These are phyloP conservation scores for Drosophila nikananu DNA, from an alignment of 1,140 invertebrate genomes.

Conservation along the genomic window DNA sequence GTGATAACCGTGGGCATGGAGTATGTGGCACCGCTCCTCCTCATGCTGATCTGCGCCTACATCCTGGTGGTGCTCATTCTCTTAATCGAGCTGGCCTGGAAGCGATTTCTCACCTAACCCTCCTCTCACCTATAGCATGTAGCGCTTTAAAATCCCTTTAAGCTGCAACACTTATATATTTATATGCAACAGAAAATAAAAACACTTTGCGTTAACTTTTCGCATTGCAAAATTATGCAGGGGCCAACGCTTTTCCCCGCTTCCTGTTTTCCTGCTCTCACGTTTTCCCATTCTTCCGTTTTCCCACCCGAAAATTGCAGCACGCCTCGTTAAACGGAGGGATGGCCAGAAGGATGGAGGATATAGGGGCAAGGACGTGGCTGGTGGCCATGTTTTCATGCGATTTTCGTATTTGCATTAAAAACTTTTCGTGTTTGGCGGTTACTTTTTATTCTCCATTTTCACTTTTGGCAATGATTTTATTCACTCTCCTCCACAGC, in stretches of 20 bases:
- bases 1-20: constrained; percentile 80
- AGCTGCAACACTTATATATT: constrained; percentile 34
- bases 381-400: constrained; percentile 61
- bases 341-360: not conserved
- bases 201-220: constrained; percentile 77
- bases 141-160: constrained; percentile 62
- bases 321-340: constrained; percentile 55
- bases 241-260: constrained; percentile 43
- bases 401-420: constrained; percentile 79
- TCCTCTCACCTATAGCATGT: constrained; percentile 3
- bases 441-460: constrained; percentile 57
- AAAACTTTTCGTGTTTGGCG: constrained; percentile 71
- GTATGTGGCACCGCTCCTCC: constrained; percentile 78
- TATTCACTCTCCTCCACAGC: constrained; percentile 27
- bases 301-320: constrained; percentile 53
- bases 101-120: constrained; percentile 46
- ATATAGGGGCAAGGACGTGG: not conserved
- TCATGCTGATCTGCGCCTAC: constrained; percentile 69
- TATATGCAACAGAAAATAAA: constrained; percentile 47
- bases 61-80: constrained; percentile 64
- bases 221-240: constrained; percentile 70
- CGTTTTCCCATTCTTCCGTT: constrained; percentile 16
- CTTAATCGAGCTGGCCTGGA: constrained; percentile 59
- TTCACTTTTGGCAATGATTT: constrained; percentile 51
- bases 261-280: constrained; percentile 65